Evolutionary conservation across 2,113 vertebrate species (phyloP).

Genomic region (Ascaphus truei): DNA sequence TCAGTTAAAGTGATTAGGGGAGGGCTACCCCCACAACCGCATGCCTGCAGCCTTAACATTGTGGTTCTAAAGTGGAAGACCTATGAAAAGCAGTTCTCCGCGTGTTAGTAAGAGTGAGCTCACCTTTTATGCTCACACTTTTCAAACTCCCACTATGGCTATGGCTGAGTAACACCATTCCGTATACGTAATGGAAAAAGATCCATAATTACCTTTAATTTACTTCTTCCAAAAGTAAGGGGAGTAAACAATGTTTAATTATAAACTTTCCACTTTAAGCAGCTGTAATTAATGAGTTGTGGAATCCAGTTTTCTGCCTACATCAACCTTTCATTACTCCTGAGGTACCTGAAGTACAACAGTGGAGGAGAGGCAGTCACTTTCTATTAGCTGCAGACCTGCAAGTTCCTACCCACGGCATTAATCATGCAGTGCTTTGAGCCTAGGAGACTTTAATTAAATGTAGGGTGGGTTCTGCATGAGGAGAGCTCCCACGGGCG

Average conservation of each 20-base stretch:
- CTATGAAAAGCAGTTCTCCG: neutral
- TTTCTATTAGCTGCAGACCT: slow-evolving; percentile 59
- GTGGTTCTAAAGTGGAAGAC: too few relatives aligned
- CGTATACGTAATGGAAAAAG: slow-evolving; percentile 47
- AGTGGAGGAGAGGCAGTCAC: slow-evolving; percentile 46
- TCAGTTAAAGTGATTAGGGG: too few relatives aligned
- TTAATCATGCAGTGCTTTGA: slow-evolving; percentile 53
- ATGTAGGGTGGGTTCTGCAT: neutral
- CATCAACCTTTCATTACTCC: slow-evolving; percentile 60
- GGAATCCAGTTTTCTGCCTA: slow-evolving; percentile 53
- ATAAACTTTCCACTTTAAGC: slow-evolving; percentile 63
- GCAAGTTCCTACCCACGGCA: slow-evolving; percentile 48
- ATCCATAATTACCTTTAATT: slow-evolving; percentile 59
- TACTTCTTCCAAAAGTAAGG: slow-evolving; percentile 50
- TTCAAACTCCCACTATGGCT: neutral
- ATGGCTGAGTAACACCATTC: slow-evolving; percentile 24
- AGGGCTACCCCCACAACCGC: too few relatives aligned
- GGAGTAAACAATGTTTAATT: slow-evolving; percentile 70
- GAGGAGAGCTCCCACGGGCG: neutral
- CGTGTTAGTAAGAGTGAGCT: too few relatives aligned
- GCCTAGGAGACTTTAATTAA: slow-evolving; percentile 56
- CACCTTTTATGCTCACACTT: too few relatives aligned
- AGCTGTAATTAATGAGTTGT: slow-evolving; percentile 71
- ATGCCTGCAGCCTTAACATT: too few relatives aligned
- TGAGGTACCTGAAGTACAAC: slow-evolving; percentile 47